Base-by-base conservation (phyloP, 2,888 invertebrate genomes). In the Antheraea assamensis region DNA sequence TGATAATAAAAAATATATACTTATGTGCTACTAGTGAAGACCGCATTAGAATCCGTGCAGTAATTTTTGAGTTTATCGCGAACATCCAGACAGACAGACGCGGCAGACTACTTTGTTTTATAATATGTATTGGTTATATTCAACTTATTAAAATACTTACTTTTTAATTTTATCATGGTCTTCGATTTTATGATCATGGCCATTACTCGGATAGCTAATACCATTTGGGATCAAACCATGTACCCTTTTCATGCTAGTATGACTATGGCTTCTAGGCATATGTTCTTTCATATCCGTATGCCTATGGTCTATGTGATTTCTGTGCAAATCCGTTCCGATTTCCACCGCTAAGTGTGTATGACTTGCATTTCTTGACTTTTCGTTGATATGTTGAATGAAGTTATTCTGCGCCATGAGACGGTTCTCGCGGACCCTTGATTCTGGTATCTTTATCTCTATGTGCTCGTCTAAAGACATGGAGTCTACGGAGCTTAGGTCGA, bases 381-480 rank as follows among this genome's bases (percentile, higher is more conserved):
- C 94, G 74, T 93, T 94, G 72, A 94, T 88, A 80, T 93, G 89
- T 68, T 94, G 93, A 2, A 94, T 88, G 79, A 94, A 94, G 79
- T 94, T 94, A 78, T 87, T 94, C 74, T 94, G 92, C 0, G 94
- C 94, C 91, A 95, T 92, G 2, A 93, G 84, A 35, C 95, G 85
- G 83, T 95, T 95, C 76, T 95, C 95, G 76, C 92, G 84, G n/a
- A 85, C 94, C 78, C 95, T 88, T 1, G 94, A 83, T 80, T 91
- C 95, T 78, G 85, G 97, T 92, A 90, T 95, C 78, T 95, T 95
- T 81, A 96, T 96, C 81, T 95, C 95, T 55, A 96, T 95, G 82
- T 96, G 96, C 75, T 95, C 95, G 79, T 95, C 95, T 74, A 94
- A 84, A 0, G 96, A 96, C 83, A 96, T 95, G 73, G 96, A 96